These are phyloP conservation scores for Aethes cnicana DNA, from an alignment of 2,888 invertebrate species.

Conservation along the genomic window DNA sequence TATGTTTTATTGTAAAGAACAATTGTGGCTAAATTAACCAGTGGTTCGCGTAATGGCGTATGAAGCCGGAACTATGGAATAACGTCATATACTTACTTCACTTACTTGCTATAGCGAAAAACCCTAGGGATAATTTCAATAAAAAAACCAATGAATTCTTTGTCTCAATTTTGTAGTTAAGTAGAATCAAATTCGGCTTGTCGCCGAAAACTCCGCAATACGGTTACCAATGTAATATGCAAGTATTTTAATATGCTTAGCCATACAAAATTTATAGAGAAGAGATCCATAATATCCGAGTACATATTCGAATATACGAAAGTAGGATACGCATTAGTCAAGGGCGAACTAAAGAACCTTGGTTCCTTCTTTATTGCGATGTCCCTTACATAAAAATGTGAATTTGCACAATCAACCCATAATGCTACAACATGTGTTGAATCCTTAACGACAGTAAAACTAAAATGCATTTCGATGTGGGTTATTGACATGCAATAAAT, in stretches of 20 bases:
- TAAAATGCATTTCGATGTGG: slow-evolving; percentile 5
- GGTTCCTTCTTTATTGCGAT: slow-evolving; percentile 20
- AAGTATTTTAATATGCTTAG: too few relatives aligned
- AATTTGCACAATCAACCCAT: slow-evolving; percentile 17
- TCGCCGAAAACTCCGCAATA: too few relatives aligned
- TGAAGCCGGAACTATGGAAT: slow-evolving; percentile 17
- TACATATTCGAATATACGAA: too few relatives aligned
- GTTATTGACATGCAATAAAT: slow-evolving; percentile 14
- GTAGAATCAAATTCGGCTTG: too few relatives aligned
- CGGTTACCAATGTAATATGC: too few relatives aligned
- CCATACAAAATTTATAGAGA: too few relatives aligned
- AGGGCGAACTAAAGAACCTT: slow-evolving; percentile 11
- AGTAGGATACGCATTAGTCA: too few relatives aligned
- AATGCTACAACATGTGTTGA: slow-evolving; percentile 8
- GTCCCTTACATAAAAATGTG: slow-evolving; percentile 4
- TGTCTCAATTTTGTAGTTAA: too few relatives aligned
- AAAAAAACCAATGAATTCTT: too few relatives aligned
- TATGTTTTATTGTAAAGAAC: slow-evolving; percentile 9
- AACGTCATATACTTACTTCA: slow-evolving; percentile 8
- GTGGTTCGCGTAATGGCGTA: slow-evolving; percentile 9
- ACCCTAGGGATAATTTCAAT: neutral
- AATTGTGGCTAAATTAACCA: slow-evolving; percentile 20
- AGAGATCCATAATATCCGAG: too few relatives aligned
- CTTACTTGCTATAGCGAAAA: slow-evolving; percentile 14
- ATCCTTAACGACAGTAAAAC: slow-evolving; percentile 15